Percentiles rank a stretch among this genome's conserved stretches.
These are phyloP conservation scores for Drosophila macrospina DNA, from an alignment of 2,888 invertebrate genomes.

Conservation along the genomic window DNA sequence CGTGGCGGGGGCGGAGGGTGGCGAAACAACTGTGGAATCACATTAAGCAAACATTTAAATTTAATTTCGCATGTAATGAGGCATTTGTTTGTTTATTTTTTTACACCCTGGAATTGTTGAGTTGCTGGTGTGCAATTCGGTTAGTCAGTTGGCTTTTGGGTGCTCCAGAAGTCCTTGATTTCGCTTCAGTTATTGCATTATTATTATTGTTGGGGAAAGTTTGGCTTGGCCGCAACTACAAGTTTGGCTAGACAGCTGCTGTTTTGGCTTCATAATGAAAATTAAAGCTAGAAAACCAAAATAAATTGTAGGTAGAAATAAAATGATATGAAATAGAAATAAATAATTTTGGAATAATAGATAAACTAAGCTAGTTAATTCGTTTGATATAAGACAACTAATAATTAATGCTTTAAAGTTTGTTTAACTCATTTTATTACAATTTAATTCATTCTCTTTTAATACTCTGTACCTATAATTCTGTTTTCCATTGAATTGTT, in stretches of 20 bases:
- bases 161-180: constrained; percentile 28
- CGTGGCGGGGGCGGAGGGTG: no score
- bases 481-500: neutral
- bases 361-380: neutral
- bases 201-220: neutral
- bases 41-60: constrained; percentile 84
- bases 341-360: neutral
- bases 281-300: neutral
- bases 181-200: constrained; percentile 34
- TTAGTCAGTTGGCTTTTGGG: constrained; percentile 26
- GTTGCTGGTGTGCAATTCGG: constrained; percentile 37
- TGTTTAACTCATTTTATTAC: no score
- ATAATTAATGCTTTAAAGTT: no score
- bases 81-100: constrained; percentile 79
- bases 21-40: constrained; percentile 64
- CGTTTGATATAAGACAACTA: no score
- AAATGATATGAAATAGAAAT: neutral
- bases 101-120: constrained; percentile 53
- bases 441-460: no score
- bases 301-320: neutral
- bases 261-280: neutral
- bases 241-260: constrained; percentile 3
- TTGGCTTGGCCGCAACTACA: neutral
- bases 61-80: constrained; percentile 84
- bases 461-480: no score